Conservation (phyloP, 2,888 invertebrate species). For the Protula sp. region DNA sequence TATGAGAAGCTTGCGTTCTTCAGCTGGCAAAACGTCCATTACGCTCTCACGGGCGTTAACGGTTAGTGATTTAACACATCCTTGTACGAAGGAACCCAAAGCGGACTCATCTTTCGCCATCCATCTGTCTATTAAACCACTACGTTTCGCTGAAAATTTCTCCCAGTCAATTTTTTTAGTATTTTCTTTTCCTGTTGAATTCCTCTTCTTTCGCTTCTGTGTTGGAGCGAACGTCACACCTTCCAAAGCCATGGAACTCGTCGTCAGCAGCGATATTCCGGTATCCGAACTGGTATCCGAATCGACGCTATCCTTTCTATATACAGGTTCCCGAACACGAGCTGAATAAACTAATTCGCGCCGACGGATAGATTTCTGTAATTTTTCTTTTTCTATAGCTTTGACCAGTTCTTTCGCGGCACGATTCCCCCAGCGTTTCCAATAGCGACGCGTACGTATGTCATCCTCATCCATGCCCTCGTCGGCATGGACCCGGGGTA, state of each 20-base stretch:
- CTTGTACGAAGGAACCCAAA: too few relatives aligned
- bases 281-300: too few relatives aligned
- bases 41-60: too few relatives aligned
- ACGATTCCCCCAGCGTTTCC: not conserved
- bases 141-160: too few relatives aligned
- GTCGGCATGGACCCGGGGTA: too few relatives aligned
- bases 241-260: not conserved
- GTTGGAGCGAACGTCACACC: not conserved
- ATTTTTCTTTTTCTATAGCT: not conserved
- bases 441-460: not conserved
- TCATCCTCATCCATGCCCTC: not conserved
- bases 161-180: too few relatives aligned
- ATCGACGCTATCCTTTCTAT: not conserved
- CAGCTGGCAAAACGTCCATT: too few relatives aligned
- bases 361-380: not conserved
- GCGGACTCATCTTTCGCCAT: too few relatives aligned
- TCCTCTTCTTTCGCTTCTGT: not conserved
- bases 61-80: too few relatives aligned
- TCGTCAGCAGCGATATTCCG: not conserved
- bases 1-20: not conserved
- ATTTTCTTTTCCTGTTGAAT: not conserved
- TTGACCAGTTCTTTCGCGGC: not conserved
- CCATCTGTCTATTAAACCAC: too few relatives aligned
- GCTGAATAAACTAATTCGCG: not conserved
- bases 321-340: not conserved